Base-by-base conservation (phyloP, 2,113 vertebrate species). In the Ibidorhyncha struthersii region DNA sequence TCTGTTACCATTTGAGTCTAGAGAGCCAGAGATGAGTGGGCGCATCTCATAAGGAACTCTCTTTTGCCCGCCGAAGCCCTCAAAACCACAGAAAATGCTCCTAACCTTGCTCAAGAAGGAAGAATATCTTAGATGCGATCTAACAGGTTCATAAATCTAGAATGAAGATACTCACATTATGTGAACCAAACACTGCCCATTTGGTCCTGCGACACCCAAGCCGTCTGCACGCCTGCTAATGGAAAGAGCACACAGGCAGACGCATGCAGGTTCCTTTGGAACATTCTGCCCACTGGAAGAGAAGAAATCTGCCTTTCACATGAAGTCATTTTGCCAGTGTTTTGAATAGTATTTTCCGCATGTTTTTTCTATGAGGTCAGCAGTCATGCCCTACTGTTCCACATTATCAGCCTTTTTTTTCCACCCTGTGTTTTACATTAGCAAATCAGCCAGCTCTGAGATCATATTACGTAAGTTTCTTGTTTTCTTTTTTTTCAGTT, bases 301-400 rank as follows among this genome's bases (percentile, higher is more conserved):
- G 80, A 40, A 94, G 93, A 93, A 93, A 90, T 95, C 81, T 87
- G 84, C 91, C 82, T 87, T 95, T 96, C 94, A 56, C 97, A 95
- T 94, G 91, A 96, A 96, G 94, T 95, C 43, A 97, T 73, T 90
- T 90, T 89, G 74, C 82, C 93, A 94, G 84, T 86, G 82, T 94
- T 96, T 96, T 96, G 93, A 93, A 86, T 88, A 93, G 94, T 97
- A 96, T 91, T 97, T 96, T 96, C 94, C 10, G 55, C 96, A 83
- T 94, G 94, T 96, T 97, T 96, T 97, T 94, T 90, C 84, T 82
- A 34, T 97, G 91, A 97, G 95, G 82, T 97, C 96, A 97, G 91
- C 94, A 97, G 94, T 94, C 93, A 86, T 96, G 91, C 91, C 94
- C 94, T 86, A 96, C 84, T 96, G 95, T 97, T 97, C 95, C 91